A percentile compares a stretch with the other conserved stretches of the same genome.
These are phyloP conservation scores for Acropora tenuis DNA, from an alignment of 64 coral and sea anemone genomes.

Conservation along the genomic window DNA sequence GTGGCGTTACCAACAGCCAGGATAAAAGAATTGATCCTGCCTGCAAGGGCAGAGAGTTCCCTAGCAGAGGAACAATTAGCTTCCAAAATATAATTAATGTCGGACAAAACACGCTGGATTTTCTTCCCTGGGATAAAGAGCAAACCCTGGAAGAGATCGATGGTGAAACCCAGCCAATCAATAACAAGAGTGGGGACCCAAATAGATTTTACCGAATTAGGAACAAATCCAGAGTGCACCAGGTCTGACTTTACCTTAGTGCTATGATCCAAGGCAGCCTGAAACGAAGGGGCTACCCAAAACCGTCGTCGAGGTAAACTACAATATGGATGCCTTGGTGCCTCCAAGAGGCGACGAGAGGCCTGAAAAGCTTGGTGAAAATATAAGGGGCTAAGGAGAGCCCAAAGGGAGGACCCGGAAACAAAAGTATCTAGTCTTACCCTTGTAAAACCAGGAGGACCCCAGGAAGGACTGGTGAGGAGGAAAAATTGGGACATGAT, in stretches of 20 bases:
- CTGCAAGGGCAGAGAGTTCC: constrained; percentile 27
- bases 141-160: not conserved
- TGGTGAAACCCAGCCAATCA: constrained; percentile 51
- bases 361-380: constrained; percentile 67
- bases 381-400: constrained; percentile 44
- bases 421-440: constrained; percentile 39
- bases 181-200: constrained; percentile 23
- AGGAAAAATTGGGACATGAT: constrained; percentile 59
- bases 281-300: constrained; percentile 18
- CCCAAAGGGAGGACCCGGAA: constrained; percentile 70
- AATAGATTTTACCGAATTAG: constrained; percentile 6
- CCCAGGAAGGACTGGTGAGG: constrained; percentile 33
- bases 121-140: constrained; percentile 20
- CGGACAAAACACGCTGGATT: constrained; percentile 4
- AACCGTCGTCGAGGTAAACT: constrained; percentile 53
- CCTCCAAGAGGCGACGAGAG: constrained; percentile 53
- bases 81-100: constrained; percentile 1
- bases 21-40: constrained; percentile 34
- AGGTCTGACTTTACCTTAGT: constrained; percentile 34
- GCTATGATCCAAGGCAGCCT: constrained; percentile 5
- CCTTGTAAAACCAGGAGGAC: constrained; percentile 47
- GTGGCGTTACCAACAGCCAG: constrained; percentile 9
- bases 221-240: constrained; percentile 48
- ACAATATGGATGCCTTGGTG: constrained; percentile 29
- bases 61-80: not conserved